Evolutionary conservation across 2,797 vertebrate genomes (phyloP).

Genomic region (Nyctibius grandis): DNA sequence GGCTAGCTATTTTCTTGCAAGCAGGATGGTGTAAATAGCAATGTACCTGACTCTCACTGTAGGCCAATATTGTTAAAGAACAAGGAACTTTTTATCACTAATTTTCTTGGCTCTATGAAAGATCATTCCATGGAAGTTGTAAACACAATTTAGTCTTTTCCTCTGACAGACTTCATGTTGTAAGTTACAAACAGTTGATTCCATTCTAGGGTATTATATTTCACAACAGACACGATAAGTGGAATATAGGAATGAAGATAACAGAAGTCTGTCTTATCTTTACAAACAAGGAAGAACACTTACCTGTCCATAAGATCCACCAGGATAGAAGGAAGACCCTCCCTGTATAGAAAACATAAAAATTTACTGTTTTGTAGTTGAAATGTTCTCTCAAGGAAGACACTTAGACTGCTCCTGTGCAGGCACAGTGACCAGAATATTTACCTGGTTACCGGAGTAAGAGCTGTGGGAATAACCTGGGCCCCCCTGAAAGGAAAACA

Average conservation of each 20-base stretch:
- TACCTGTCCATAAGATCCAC: neutral
- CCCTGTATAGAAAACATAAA: neutral
- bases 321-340: neutral
- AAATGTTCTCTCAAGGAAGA: neutral
- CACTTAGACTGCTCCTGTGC: neutral
- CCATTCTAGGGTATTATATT: too few species aligned
- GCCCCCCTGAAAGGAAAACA: neutral
- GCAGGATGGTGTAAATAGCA: too few species aligned
- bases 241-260: neutral
- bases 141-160: too few species aligned
- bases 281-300: neutral
- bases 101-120: too few species aligned
- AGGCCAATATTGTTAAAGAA: too few species aligned
- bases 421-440: neutral
- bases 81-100: too few species aligned
- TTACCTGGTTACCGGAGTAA: conserved; percentile 14
- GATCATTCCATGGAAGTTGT: too few species aligned
- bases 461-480: neutral
- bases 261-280: neutral
- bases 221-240: too few species aligned
- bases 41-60: too few species aligned
- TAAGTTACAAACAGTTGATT: too few species aligned
- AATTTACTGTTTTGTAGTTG: neutral
- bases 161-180: too few species aligned
- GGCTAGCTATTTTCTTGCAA: neutral